Percentiles rank a stretch among this genome's conserved stretches.
Evolutionary conservation across 2,113 vertebrate genomes (phyloP).

Genomic region (Odocoileus virginianus): DNA sequence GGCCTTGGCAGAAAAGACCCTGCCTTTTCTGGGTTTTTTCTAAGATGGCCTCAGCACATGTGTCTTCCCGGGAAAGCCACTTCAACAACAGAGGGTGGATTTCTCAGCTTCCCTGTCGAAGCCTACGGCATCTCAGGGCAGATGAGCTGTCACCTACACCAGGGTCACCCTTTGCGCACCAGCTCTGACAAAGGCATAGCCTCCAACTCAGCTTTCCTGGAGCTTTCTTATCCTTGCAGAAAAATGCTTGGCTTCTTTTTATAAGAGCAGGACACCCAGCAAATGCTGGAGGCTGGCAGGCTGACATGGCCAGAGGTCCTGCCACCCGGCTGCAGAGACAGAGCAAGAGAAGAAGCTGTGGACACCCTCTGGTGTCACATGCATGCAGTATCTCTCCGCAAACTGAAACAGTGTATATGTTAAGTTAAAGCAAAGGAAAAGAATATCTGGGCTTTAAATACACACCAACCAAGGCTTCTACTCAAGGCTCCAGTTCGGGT

Average conservation of each 20-base stretch:
- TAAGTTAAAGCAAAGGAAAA: background rate
- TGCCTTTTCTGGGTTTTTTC: background rate
- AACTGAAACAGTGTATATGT: background rate
- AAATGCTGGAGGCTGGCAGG: background rate
- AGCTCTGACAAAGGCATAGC: background rate
- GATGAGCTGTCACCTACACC: background rate
- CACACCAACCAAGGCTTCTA: background rate
- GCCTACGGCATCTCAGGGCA: too few species aligned
- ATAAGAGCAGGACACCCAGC: background rate
- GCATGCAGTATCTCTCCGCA: rapidly evolving
- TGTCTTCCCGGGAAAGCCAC: background rate
- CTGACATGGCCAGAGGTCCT: too few species aligned
- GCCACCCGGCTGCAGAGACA: background rate
- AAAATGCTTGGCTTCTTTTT: background rate
- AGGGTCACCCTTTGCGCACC: too few species aligned
- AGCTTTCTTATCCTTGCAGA: background rate
- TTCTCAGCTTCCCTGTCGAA: background rate
- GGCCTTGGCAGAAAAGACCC: background rate
- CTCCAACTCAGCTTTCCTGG: background rate
- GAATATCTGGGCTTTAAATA: background rate
- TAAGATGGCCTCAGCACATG: background rate
- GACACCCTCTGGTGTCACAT: rapidly evolving
- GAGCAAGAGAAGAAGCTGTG: too few species aligned
- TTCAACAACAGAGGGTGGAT: rapidly evolving
- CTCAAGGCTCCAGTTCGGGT: background rate